phyloP scores from a whole-genome alignment of 2,797 vertebrate genomes.

The Streptopelia turtur region DNA sequence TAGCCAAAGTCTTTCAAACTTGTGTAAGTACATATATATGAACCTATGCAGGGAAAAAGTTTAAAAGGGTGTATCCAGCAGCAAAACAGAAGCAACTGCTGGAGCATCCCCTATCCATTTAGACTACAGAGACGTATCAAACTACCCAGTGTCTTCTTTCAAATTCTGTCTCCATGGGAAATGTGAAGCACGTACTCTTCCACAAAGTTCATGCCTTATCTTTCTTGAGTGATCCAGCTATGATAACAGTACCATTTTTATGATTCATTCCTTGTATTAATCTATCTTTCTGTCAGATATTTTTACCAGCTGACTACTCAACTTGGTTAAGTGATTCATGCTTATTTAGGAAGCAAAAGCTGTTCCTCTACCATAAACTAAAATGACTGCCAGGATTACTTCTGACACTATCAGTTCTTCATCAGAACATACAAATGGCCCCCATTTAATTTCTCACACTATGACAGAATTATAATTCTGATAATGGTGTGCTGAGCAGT shows the following conservation, averaged over 20 bases:
- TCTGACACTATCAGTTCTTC: background rate
- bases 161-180: background rate
- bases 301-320: background rate
- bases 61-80: background rate
- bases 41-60: rapidly evolving
- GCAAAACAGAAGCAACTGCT: background rate
- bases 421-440: background rate
- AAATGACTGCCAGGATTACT: background rate
- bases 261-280: background rate
- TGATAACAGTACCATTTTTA: background rate
- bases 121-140: background rate
- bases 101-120: background rate
- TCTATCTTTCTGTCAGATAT: background rate
- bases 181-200: background rate
- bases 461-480: background rate
- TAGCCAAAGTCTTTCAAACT: background rate
- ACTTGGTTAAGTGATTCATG: background rate
- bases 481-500: background rate
- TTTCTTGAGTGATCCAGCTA: background rate
- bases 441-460: background rate
- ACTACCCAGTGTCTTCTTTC: background rate
- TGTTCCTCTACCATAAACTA: background rate
- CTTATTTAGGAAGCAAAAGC: background rate
- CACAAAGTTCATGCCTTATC: background rate
- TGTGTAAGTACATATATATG: background rate